phyloP scores from a whole-genome alignment of 2,797 vertebrate species.

The Falco concolor region DNA sequence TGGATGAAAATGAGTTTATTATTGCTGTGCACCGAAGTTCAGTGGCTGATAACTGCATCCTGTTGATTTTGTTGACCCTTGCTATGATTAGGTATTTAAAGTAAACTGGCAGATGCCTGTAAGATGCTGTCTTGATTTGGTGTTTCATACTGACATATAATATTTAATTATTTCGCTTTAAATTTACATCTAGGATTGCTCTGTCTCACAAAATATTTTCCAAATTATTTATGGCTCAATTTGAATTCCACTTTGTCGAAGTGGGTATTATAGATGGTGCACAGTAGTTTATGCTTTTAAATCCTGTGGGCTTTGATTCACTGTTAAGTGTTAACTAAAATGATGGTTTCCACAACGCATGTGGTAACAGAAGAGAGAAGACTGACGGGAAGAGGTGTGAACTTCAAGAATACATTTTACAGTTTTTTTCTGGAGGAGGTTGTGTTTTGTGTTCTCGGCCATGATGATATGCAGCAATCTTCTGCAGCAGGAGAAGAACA shows the following conservation, averaged over 20 bases:
- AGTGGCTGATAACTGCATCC: neutral
- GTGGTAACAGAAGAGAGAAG: neutral
- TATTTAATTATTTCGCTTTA: neutral
- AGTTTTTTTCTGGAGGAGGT: neutral
- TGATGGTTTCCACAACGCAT: neutral
- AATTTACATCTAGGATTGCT: neutral
- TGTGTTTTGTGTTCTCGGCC: neutral
- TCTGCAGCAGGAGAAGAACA: neutral
- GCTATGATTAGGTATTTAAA: neutral
- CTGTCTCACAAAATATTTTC: neutral
- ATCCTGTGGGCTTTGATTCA: neutral
- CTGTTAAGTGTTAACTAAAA: neutral
- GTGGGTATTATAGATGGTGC: neutral
- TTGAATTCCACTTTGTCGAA: neutral
- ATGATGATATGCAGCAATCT: neutral
- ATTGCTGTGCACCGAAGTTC: neutral
- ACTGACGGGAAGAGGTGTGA: neutral
- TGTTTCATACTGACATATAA: neutral
- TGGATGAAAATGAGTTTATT: neutral
- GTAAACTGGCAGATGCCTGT: neutral
- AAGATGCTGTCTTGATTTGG: neutral
- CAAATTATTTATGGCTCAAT: neutral
- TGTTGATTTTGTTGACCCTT: neutral
- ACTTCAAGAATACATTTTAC: neutral
- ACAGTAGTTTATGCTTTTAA: neutral